Evolutionary conservation across 2,113 vertebrate genomes (phyloP).

Genomic region (Myrmecophaga tridactyla): DNA sequence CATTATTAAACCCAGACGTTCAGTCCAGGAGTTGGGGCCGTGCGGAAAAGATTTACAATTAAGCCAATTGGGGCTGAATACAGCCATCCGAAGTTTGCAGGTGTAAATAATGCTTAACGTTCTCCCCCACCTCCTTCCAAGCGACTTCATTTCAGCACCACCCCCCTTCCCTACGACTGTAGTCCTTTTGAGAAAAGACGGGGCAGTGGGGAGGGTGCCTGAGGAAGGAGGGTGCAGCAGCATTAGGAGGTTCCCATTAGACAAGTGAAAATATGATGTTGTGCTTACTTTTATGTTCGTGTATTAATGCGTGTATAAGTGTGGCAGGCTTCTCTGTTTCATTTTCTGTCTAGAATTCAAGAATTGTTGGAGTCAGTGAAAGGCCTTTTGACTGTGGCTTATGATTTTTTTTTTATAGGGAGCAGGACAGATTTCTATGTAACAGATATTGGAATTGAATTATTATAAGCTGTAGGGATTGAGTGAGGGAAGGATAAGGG

Average conservation of each 20-base stretch:
- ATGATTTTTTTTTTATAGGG: not conserved
- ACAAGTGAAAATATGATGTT: conserved; percentile 60
- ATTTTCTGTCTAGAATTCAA: not conserved
- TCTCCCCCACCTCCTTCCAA: not conserved
- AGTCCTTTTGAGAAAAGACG: not conserved
- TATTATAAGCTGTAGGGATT: not conserved
- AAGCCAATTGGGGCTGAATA: conserved; percentile 78
- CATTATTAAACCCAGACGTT: conserved; percentile 86
- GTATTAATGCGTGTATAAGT: not conserved
- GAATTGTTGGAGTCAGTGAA: not conserved
- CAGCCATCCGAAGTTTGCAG: conserved; percentile 76
- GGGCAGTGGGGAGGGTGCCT: not conserved
- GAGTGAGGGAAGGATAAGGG: not conserved
- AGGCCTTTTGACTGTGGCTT: conserved; percentile 10
- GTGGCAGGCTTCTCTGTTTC: not conserved
- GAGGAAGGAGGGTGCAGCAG: not conserved
- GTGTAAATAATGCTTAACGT: conserved; percentile 84
- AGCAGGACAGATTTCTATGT: not conserved
- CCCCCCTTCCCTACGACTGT: not conserved
- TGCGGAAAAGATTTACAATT: conserved; percentile 86
- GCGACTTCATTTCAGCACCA: not conserved
- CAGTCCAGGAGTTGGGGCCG: conserved; percentile 75
- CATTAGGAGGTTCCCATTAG: conserved; percentile 51
- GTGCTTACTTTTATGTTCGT: not conserved
- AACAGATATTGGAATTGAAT: not conserved